These are phyloP conservation scores for Orthochromis indermauri DNA, from an alignment of 2,113 vertebrate genomes.

Conservation along the genomic window DNA sequence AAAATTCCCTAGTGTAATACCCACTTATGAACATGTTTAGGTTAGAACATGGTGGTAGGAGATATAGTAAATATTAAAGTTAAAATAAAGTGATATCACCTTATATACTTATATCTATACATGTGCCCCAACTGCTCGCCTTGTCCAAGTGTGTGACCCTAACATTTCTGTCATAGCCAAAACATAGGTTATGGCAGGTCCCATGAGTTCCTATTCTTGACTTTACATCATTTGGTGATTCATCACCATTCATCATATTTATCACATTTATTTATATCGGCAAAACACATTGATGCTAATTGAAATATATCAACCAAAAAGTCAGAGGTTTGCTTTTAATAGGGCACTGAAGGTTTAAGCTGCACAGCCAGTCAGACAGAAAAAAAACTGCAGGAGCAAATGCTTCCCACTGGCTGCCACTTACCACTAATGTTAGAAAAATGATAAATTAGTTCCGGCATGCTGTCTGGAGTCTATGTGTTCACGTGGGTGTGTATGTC, in stretches of 20 bases:
- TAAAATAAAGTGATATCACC: not conserved
- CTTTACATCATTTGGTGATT: not conserved
- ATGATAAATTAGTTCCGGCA: constrained; percentile 48
- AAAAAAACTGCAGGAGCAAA: constrained; percentile 39
- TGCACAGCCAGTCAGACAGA: constrained; percentile 15
- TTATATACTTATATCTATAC: not conserved
- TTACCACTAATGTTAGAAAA: constrained; percentile 57
- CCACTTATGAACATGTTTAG: not conserved
- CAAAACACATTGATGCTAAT: not conserved
- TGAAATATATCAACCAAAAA: not conserved
- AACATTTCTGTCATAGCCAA: not conserved
- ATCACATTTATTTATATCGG: not conserved
- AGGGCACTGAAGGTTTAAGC: not conserved
- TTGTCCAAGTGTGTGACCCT: not conserved
- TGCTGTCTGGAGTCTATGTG: not conserved
- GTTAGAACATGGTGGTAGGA: not conserved
- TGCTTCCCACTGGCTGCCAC: constrained; percentile 45
- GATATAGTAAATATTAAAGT: not conserved
- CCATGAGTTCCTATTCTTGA: not conserved
- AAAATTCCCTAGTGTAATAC: not conserved
- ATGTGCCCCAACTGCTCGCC: not conserved
- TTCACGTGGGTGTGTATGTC: not conserved
- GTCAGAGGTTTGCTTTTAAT: not conserved
- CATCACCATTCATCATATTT: not conserved
- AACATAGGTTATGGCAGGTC: not conserved